Base-by-base conservation (phyloP, 2,888 invertebrate genomes). In the Pandemis heparana region DNA sequence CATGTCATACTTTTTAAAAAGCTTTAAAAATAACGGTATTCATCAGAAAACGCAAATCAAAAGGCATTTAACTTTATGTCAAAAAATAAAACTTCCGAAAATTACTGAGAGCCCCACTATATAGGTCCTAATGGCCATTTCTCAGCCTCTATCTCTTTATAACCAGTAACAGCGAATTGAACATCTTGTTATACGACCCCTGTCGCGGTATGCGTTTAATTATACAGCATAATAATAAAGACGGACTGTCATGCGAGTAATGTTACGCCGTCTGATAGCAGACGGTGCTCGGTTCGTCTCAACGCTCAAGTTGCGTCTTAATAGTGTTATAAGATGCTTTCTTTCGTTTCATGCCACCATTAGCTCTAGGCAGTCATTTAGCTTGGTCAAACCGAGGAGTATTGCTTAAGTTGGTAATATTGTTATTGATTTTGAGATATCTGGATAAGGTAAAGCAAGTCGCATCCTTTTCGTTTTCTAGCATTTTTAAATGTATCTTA, bases 291-390 rank as follows among this genome's bases (percentile, higher is more conserved):
- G 56, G 23, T 56, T 23, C 53, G 23, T 6, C 12, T 23, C 56
- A 38, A 23, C 59, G 43, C 46, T 73, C 73, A 10, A 39, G 48
- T 69, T 69, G 56, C 63, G 73, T 69, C 59, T 62, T 69, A 63
- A 73, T 59, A 9, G 68, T 64, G 59, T 48, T 39, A 63, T 73
- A 73, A 64, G 68, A 59, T 64, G 46, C 59, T 53, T 56, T 56
- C 56, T n/a, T 48, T 48, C 14, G 7, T n/a, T 48, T n/a, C 5
- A n/a, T 48, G 8, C 23, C 7, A 53, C 18, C 23, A 56, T 6
- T 23, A 23, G 56, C 23, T 23, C 56, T 56, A 9, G 56, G 5
- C 23, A 23, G 23, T 8, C 9, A 5, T 23, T 10, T 12, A 23
- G 23, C 56, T 5, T 23, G 12, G 5, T 18, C 1, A n/a, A 14